phyloP scores from a whole-genome alignment of 2,113 vertebrate genomes.

The Uropsilus gracilis region DNA sequence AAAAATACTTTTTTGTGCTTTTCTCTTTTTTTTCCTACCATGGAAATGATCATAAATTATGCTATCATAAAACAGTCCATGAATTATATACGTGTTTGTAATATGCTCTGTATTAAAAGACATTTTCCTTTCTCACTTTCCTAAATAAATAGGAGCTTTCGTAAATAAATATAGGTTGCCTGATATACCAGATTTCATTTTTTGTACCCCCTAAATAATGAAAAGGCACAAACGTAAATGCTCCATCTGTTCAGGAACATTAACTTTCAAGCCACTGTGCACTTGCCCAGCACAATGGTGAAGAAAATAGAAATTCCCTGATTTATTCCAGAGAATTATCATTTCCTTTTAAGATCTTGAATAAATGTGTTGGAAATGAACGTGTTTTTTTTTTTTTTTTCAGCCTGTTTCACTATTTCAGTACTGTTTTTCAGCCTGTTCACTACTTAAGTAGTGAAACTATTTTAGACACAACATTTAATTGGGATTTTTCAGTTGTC shows the following conservation, averaged over 20 bases:
- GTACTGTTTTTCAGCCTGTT: not conserved
- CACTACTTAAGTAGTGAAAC: not conserved
- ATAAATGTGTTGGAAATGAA: not conserved
- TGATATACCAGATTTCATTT: not conserved
- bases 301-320: not conserved
- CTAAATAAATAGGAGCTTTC: too few relatives aligned
- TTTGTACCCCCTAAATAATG: not conserved
- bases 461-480: not conserved
- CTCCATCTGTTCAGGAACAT: not conserved
- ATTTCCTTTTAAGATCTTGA: not conserved
- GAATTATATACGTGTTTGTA: not conserved
- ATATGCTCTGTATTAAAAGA: not conserved
- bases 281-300: not conserved
- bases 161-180: not conserved
- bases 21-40: not conserved
- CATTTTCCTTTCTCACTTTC: not conserved
- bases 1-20: not conserved
- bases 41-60: not conserved
- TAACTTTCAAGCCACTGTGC: not conserved
- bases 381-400: not conserved
- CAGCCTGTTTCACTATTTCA: not conserved
- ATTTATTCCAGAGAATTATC: not conserved
- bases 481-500: not conserved
- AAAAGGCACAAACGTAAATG: not conserved
- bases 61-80: not conserved